Evolutionary conservation across 2,888 invertebrate species (phyloP).

Genomic region (Cybosia mesomella): DNA sequence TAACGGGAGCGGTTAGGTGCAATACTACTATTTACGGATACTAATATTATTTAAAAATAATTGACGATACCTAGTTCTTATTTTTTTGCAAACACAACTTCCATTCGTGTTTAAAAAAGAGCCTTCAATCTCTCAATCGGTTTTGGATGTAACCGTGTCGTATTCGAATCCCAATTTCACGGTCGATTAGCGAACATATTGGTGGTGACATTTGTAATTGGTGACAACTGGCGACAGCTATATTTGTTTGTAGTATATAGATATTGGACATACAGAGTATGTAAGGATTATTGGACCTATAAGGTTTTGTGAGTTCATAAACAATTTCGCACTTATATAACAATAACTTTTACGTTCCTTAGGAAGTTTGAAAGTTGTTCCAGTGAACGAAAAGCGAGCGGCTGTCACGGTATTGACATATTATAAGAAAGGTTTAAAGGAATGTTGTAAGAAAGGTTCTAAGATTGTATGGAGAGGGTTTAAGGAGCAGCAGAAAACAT

Average conservation of each 20-base stretch:
- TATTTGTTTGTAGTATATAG: conserved; percentile 6
- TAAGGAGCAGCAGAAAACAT: too few species aligned
- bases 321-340: not conserved
- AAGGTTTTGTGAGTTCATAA: conserved; percentile 1
- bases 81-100: not conserved
- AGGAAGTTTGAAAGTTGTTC: not conserved
- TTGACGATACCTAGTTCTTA: too few species aligned
- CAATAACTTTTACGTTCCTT: not conserved
- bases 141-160: conserved; percentile 16
- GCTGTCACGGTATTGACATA: too few species aligned
- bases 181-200: conserved; percentile 27
- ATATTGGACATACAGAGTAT: conserved; percentile 13
- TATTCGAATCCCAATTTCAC: conserved; percentile 25
- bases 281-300: not conserved
- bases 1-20: too few species aligned
- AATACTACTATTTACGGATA: too few species aligned
- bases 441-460: too few species aligned
- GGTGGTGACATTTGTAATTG: conserved; percentile 24
- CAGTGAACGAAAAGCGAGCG: not conserved
- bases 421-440: too few species aligned
- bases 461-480: too few species aligned
- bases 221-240: conserved; percentile 16
- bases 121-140: conserved; percentile 5
- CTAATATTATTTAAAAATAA: too few species aligned
- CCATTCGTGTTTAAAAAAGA: not conserved